phyloP scores from a whole-genome alignment of 35 echinoderm and acorn worm genomes.

The Heliocidaris tuberculata region DNA sequence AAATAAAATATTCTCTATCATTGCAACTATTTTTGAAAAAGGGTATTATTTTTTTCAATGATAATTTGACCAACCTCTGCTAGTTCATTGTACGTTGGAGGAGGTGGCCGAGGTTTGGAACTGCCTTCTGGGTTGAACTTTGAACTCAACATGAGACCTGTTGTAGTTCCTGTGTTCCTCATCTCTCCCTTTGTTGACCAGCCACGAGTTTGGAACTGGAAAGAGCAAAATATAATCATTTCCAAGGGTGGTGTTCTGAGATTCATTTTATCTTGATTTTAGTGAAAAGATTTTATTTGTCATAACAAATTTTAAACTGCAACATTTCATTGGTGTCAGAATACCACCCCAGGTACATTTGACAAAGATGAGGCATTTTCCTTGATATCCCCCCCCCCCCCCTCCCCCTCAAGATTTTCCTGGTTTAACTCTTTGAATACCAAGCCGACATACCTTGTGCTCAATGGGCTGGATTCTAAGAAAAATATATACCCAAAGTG shows the following conservation, averaged over 20 bases:
- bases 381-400: too few relatives aligned
- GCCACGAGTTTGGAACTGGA: slow-evolving; percentile 88
- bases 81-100: slow-evolving; percentile 68
- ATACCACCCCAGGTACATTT: too few relatives aligned
- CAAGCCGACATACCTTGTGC: neutral
- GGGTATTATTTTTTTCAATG: too few relatives aligned
- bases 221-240: neutral
- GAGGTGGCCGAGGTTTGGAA: slow-evolving; percentile 66
- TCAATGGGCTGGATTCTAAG: neutral
- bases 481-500: neutral
- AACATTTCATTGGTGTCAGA: too few relatives aligned
- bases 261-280: neutral
- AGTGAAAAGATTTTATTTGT: neutral
- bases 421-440: neutral
- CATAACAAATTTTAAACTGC: too few relatives aligned
- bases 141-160: slow-evolving; percentile 75
- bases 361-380: too few relatives aligned
- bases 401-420: too few relatives aligned
- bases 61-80: slow-evolving; percentile 64
- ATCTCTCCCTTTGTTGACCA: slow-evolving; percentile 60
- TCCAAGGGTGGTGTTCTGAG: neutral
- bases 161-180: slow-evolving; percentile 67
- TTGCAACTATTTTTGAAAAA: neutral
- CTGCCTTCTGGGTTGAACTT: slow-evolving; percentile 42
- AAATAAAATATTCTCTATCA: neutral